Conservation (phyloP, 92 coral and sea anemone species). For the Diadumene lineata region DNA sequence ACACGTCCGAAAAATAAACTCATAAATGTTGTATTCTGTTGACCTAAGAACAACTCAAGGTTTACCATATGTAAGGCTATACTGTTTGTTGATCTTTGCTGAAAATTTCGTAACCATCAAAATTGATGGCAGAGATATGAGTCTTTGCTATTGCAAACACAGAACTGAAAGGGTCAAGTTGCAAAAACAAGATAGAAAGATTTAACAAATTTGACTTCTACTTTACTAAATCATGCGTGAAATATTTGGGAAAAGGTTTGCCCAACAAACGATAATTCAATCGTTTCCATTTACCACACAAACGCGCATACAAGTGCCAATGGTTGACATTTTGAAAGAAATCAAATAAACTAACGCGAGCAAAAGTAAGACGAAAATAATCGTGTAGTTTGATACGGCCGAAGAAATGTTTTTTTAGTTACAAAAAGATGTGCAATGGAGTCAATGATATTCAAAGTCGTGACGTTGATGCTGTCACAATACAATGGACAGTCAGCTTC, state of each 20-base stretch:
- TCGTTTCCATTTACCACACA: not conserved
- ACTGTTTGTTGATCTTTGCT: slow-evolving; percentile 24
- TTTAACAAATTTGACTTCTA: not conserved
- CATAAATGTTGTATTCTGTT: slow-evolving; percentile 81
- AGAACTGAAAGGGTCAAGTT: not conserved
- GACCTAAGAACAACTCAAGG: slow-evolving; percentile 54
- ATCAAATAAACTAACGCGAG: not conserved
- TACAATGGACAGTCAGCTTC: slow-evolving; percentile 11
- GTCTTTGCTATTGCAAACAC: slow-evolving; percentile 1
- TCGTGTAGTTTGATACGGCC: not conserved
- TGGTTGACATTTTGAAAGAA: not conserved
- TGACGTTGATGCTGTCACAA: not conserved
- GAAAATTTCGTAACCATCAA: slow-evolving; percentile 8
- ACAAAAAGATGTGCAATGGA: slow-evolving; percentile 8
- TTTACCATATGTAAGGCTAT: slow-evolving; percentile 40
- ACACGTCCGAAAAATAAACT: slow-evolving; percentile 92
- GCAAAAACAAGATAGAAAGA: slow-evolving; percentile 7
- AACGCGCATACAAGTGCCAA: slow-evolving; percentile 12
- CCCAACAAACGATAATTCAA: slow-evolving; percentile 6
- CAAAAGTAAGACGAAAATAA: not conserved
- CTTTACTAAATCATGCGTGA: not conserved
- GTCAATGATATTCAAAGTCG: not conserved
- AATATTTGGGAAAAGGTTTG: slow-evolving; percentile 9
- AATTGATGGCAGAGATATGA: slow-evolving; percentile 4
- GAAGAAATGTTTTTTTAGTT: not conserved